Percentiles rank a stretch among this genome's conserved stretches.
Evolutionary conservation across 2,113 vertebrate species (phyloP).

Genomic region (Tachysurus vachellii): DNA sequence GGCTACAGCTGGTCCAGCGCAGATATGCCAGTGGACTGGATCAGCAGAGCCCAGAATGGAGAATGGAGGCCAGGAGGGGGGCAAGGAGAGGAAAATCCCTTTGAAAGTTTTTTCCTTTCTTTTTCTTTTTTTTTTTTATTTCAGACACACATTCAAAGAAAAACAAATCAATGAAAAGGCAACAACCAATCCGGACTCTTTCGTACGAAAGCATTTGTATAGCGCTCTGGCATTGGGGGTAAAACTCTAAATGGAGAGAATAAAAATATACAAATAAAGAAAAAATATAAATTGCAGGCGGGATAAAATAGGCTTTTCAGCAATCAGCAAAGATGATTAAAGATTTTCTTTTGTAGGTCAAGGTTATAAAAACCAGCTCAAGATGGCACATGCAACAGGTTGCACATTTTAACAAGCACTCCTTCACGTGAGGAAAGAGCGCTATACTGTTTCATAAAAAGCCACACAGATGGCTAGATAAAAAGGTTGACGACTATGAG

Average conservation of each 20-base stretch:
- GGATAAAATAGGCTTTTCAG: background rate
- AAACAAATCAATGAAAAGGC: constrained; percentile 42
- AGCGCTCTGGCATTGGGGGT: background rate
- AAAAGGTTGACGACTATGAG: constrained; percentile 15
- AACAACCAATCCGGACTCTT: constrained; percentile 28
- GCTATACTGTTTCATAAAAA: constrained; percentile 25
- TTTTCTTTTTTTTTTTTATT: constrained; percentile 21
- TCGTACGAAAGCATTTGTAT: background rate
- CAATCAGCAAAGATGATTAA: constrained; percentile 51
- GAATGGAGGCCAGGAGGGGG: constrained; percentile 52
- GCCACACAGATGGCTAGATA: constrained; percentile 37
- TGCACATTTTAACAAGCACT: constrained; percentile 10
- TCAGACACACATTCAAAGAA: constrained; percentile 47
- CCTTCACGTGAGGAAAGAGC: background rate
- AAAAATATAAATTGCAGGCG: background rate
- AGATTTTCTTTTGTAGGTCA: constrained; percentile 61
- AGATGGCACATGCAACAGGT: constrained; percentile 45
- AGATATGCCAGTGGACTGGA: constrained; percentile 76
- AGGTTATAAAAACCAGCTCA: constrained; percentile 55
- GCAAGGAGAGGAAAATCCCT: constrained; percentile 51
- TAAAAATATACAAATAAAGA: background rate
- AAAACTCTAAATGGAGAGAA: background rate
- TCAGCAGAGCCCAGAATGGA: constrained; percentile 55
- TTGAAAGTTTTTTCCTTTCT: constrained; percentile 8
- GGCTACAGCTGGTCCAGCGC: constrained; percentile 74